Evolutionary conservation across 2,888 invertebrate genomes (phyloP), one percentile per base, ranked within the genome.

Genomic region (Perithous albicinctus): DNA sequence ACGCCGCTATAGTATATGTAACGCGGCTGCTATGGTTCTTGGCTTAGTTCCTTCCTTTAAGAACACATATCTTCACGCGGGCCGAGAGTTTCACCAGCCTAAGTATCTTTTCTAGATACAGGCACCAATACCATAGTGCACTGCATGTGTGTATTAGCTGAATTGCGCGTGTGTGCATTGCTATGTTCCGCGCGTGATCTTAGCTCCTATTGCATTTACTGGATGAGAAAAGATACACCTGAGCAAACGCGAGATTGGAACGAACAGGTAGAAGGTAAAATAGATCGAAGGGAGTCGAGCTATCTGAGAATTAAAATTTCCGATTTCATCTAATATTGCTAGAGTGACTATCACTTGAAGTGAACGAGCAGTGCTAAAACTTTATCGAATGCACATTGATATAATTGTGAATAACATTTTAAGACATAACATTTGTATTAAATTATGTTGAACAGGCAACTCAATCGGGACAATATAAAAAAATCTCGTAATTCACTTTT

Each of bases 61-160:
- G 56, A 73, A 69, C 73, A 73, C n/a, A n/a, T n/a, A n/a, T 73
- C 46, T 63, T 48, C 48, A 20, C 67, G 72, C 32, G 46, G 43
- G 38, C 59, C 66, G 59, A 61, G 80, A 81, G 59, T 41, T 51
- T 51, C 67, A 29, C 18, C 48, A 51, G 77, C 61, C 63, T 43
- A 67, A 38, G 67, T 67, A 74, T 81, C 81, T 81, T 48, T 69
- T 51, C 43, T 32, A 51, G 66, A 73, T 73, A 51, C 56, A 35
- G 66, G 20, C 54, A 32, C 43, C 35, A 5, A 43, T 43, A 18
- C 46, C 8, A 15, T 38, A 20, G 23, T 41, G 23, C 54, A 26
- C n/a, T 59, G 48, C 29, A 35, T 43, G 63, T n/a, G n/a, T n/a
- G n/a, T n/a, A n/a, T n/a, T n/a, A n/a, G 23, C 15, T 26, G 32